Evolutionary conservation across 2,797 vertebrate genomes (phyloP).

Genomic region (Silurus aristotelis): DNA sequence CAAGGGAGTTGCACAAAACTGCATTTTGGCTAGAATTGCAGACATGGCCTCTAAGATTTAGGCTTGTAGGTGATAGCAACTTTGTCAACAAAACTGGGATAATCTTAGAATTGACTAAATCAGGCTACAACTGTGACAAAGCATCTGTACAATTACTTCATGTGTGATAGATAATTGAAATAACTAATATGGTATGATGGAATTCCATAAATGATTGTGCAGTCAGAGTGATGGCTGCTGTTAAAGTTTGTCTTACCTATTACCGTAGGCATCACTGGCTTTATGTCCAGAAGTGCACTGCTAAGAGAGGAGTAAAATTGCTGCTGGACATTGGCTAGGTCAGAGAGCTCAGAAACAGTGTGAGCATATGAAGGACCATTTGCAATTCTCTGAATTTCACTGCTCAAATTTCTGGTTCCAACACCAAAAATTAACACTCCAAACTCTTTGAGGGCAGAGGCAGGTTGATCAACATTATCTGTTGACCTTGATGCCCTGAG

Average conservation of each 20-base stretch:
- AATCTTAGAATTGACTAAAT: too few relatives aligned
- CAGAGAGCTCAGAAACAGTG: constrained; percentile 68
- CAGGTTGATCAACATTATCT: constrained; percentile 18
- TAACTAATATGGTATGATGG: too few relatives aligned
- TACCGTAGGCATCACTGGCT: neutral
- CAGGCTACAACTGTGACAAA: too few relatives aligned
- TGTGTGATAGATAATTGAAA: too few relatives aligned
- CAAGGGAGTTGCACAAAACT: too few relatives aligned
- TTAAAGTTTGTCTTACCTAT: neutral
- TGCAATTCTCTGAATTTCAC: constrained; percentile 70
- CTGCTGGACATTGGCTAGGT: constrained; percentile 74
- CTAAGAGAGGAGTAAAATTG: constrained; percentile 63
- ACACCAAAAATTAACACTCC: constrained; percentile 50
- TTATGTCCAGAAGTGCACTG: neutral
- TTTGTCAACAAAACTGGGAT: too few relatives aligned
- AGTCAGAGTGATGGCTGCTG: too few relatives aligned
- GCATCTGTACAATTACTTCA: too few relatives aligned
- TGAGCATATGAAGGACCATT: constrained; percentile 23
- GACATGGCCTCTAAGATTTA: too few relatives aligned
- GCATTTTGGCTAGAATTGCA: too few relatives aligned
- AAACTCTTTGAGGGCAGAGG: constrained; percentile 42
- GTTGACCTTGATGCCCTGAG: constrained; percentile 50
- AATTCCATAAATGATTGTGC: too few relatives aligned
- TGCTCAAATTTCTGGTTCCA: constrained; percentile 46
- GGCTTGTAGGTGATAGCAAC: too few relatives aligned